Base-by-base conservation (phyloP, 2,888 invertebrate species). In the Argyresthia goedartella region DNA sequence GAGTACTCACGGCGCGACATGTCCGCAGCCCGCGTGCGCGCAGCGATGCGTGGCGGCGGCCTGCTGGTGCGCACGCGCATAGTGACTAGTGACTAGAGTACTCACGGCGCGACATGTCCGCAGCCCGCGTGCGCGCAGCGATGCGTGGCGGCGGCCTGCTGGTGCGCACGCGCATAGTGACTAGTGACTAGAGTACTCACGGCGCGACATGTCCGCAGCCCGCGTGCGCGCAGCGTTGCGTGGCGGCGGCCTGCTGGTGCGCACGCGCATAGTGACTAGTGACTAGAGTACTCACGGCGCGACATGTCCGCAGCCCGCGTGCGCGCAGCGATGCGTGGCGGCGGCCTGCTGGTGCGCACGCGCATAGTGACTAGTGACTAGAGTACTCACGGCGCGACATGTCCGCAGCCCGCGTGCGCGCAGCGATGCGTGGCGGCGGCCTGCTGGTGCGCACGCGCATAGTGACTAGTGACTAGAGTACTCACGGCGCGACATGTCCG, bases 291-390 rank as follows among this genome's bases (percentile, higher is more conserved):
- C n/a, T n/a, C n/a, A n/a, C n/a, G n/a, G n/a, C n/a, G n/a, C n/a
- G n/a, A n/a, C n/a, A n/a, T n/a, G n/a, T n/a, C n/a, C 82, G 66
- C 0, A 82, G 66, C 15, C 75, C 74, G 1, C 72, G 9, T 81
- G 58, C 0, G 78, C 67, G 0, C 82, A 81, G 66, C 0, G 35
- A 54, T 14, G 84, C 1, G 64, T 58, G 57, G 81, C 72, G 2
- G 60, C 11, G 3, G 66, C 54, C 1, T 66, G n/a, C 15, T 60
- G 62, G 68, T 81, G 82, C 9, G 33, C 62, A 14, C 79, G 64
- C 53, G 76, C 60, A 33, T 43, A 52, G 67, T 84, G 84, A 67
- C 84, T 84, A 0, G 82, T 84, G 41, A n/a, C n/a, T n/a, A n/a
- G n/a, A n/a, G n/a, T n/a, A n/a, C n/a, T n/a, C n/a, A n/a, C n/a